Conservation (phyloP, 2,113 vertebrate species). For the Ciconia maguari region DNA sequence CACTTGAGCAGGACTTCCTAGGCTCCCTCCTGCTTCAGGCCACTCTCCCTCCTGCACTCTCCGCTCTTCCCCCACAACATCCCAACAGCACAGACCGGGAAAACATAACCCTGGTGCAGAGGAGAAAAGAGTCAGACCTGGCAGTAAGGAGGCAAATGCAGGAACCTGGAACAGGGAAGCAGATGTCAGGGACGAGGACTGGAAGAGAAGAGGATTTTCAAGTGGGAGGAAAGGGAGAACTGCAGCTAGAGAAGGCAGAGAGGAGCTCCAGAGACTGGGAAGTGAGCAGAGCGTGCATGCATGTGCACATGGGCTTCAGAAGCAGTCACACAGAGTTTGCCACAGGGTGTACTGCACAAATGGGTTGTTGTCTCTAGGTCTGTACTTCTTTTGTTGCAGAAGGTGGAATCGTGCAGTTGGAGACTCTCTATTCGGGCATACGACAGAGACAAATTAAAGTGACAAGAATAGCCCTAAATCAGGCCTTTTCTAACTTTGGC, state of each 20-base stretch:
- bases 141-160: neutral
- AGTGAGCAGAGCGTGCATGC: accelerated
- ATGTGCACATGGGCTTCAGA: neutral
- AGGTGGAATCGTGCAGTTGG: neutral
- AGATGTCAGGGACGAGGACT: too few species aligned
- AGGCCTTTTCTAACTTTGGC: constrained; percentile 28
- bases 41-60: too few species aligned
- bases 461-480: constrained; percentile 45
- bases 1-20: neutral
- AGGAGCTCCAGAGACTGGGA: neutral
- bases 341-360: neutral
- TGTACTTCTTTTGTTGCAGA: neutral
- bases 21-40: neutral
- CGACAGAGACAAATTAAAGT: constrained; percentile 36
- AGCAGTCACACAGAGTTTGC: neutral
- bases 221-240: neutral
- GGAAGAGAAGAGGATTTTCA: neutral
- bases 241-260: neutral
- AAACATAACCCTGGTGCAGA: neutral
- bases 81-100: neutral
- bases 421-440: neutral
- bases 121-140: neutral
- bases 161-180: neutral
- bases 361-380: neutral
- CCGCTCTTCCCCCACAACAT: neutral